Evolutionary conservation across 2,888 invertebrate genomes (phyloP), one percentile per base, ranked within the genome.

Genomic region (Acanthosepion lycidas): DNA sequence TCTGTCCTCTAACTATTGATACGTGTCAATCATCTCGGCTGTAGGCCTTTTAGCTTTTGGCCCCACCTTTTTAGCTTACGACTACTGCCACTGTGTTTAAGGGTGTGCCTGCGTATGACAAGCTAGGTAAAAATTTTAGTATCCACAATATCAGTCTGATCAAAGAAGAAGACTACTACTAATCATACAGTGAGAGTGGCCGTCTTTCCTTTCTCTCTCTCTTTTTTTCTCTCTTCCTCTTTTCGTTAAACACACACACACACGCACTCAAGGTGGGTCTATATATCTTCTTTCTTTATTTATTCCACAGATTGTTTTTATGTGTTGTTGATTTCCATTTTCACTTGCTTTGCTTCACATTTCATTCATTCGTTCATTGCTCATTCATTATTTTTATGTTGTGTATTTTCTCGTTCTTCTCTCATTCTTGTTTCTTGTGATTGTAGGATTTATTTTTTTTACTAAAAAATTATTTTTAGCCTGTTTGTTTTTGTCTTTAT

Each of bases 291-390:
- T 78, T 78, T 78, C 6, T 78, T 78, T n/a, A 12, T 78, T 33
- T n/a, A 15, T 78, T 78, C 15, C 78, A 78, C 78, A n/a, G 4
- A 78, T 78, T 15, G 78, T 78, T 20, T 20, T 20, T 6, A 78
- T 33, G 78, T 12, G 12, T 78, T n/a, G 78, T 78, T 42, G 42
- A 42, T 78, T 78, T 28, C 3, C 15, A 33, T 12, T 18, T n/a
- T n/a, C 78, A n/a, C 78, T 1, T 15, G n/a, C n/a, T 78, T 78
- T 78, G 1, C 23, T 78, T 78, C n/a, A 33, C 12, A 78, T 78
- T 78, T 78, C 78, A 78, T 78, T 78, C 78, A 78, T 78, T 78
- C 78, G n/a, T n/a, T 78, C n/a, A n/a, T n/a, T 28, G n/a, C 78
- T 78, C 59, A 59, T 23, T 59, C 23, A 59, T 59, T 23, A 23